A percentile compares a stretch with the other conserved stretches of the same genome.
phyloP scores from a whole-genome alignment of 2,888 invertebrate species.

The Lapara coniferarum region DNA sequence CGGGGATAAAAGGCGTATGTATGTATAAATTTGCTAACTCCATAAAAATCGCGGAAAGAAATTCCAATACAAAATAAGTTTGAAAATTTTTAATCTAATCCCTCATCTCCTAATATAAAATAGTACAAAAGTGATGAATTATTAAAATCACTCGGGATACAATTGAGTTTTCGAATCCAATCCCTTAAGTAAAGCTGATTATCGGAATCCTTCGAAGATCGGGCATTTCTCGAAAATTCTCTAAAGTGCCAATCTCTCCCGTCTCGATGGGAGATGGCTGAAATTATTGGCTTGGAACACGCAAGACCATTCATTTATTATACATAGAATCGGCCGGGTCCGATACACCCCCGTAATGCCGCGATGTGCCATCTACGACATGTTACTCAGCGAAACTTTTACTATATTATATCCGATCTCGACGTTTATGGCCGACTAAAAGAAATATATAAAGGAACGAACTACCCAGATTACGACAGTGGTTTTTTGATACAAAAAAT shows the following conservation, averaged over 20 bases:
- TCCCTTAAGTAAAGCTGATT: slow-evolving; percentile 82
- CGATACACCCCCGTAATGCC: slow-evolving; percentile 37
- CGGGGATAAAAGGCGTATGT: no score
- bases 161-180: slow-evolving; percentile 78
- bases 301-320: slow-evolving; percentile 69
- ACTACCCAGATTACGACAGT: slow-evolving; percentile 69
- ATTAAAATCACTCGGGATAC: slow-evolving; percentile 80
- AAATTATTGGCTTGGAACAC: slow-evolving; percentile 69
- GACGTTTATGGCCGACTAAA: slow-evolving; percentile 72
- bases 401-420: slow-evolving; percentile 63
- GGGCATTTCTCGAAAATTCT: slow-evolving; percentile 67
- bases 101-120: slow-evolving; percentile 56
- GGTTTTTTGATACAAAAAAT: slow-evolving; percentile 68
- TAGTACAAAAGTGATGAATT: slow-evolving; percentile 73
- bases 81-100: slow-evolving; percentile 50
- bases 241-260: slow-evolving; percentile 77
- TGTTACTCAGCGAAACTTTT: slow-evolving; percentile 58
- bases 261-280: slow-evolving; percentile 55
- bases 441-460: slow-evolving; percentile 75
- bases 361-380: slow-evolving; percentile 36
- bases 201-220: slow-evolving; percentile 70
- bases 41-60: not conserved
- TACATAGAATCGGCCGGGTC: slow-evolving; percentile 48
- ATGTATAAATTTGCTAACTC: no score
- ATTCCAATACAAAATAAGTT: not conserved